phyloP scores from a whole-genome alignment of 2,888 invertebrate genomes.

The Caenorhabditis sulstoni region DNA sequence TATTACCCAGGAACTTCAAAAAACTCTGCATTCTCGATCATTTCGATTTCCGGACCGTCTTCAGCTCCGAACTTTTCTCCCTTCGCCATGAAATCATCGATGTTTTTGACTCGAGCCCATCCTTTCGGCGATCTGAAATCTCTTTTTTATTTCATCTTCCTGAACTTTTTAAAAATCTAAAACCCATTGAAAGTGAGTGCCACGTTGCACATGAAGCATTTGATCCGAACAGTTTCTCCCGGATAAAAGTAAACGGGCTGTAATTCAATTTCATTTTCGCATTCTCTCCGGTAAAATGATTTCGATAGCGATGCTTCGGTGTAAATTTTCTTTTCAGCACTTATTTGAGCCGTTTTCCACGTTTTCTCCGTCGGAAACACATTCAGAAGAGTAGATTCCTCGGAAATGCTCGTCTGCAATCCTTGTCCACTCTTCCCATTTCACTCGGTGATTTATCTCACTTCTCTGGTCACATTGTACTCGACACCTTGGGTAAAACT shows the following conservation, averaged over 20 bases:
- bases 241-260: constrained; percentile 40
- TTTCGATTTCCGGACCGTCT: constrained; percentile 28
- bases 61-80: constrained; percentile 8
- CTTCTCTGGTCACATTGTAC: constrained; percentile 14
- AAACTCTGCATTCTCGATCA: constrained; percentile 22
- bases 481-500: background rate
- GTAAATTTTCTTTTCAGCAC: constrained; percentile 1
- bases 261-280: constrained; percentile 25
- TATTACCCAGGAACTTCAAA: constrained; percentile 16
- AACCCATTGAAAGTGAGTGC: constrained; percentile 49
- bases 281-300: constrained; percentile 13
- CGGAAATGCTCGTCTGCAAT: constrained; percentile 11
- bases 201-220: constrained; percentile 46
- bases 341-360: constrained; percentile 28
- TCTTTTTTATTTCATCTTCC: background rate
- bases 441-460: background rate
- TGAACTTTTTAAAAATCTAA: background rate
- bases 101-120: constrained; percentile 35
- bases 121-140: constrained; percentile 39
- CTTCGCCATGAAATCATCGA: constrained; percentile 41
- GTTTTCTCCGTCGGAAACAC: constrained; percentile 15
- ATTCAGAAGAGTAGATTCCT: constrained; percentile 12
- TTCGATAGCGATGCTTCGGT: constrained; percentile 19
- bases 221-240: constrained; percentile 31
- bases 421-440: background rate